Percentiles rank a stretch among this genome's conserved stretches.
These are phyloP conservation scores for Gymnosoma rotundatum DNA, from an alignment of 2,888 invertebrate genomes.

Conservation along the genomic window DNA sequence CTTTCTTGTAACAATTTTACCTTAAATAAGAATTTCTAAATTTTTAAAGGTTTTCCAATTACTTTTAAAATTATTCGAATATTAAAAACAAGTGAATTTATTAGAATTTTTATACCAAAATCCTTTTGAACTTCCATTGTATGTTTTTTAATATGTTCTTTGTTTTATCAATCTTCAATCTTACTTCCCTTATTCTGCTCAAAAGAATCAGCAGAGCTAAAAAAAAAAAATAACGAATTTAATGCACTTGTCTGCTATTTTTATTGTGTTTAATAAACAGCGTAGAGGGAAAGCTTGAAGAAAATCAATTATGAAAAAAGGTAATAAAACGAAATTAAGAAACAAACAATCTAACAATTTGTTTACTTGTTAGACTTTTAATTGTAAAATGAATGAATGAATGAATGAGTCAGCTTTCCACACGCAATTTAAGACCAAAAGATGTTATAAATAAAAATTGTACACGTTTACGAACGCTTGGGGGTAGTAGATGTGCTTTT, in stretches of 20 bases:
- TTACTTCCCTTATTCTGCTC: background rate
- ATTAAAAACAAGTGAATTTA: no score
- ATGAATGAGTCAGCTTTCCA: constrained; percentile 55
- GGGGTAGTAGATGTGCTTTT: no score
- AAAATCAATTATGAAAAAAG: constrained; percentile 20
- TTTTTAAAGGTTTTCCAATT: no score
- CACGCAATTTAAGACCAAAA: constrained; percentile 42
- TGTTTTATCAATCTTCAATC: background rate
- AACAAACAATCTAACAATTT: constrained; percentile 14
- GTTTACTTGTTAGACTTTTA: constrained; percentile 30
- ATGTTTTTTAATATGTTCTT: no score
- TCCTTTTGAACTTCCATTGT: no score
- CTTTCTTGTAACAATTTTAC: no score
- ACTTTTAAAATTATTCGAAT: no score
- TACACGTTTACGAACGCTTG: background rate
- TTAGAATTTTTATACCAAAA: no score
- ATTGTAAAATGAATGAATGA: background rate
- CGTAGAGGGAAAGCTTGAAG: background rate
- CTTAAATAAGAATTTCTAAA: no score
- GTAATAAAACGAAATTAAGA: background rate
- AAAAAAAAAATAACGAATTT: background rate
- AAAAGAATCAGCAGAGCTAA: background rate
- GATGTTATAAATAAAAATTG: background rate
- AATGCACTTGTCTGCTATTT: background rate
- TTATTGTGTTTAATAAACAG: background rate